phyloP scores from a whole-genome alignment of 2,113 vertebrate species.

The Callipepla californica region DNA sequence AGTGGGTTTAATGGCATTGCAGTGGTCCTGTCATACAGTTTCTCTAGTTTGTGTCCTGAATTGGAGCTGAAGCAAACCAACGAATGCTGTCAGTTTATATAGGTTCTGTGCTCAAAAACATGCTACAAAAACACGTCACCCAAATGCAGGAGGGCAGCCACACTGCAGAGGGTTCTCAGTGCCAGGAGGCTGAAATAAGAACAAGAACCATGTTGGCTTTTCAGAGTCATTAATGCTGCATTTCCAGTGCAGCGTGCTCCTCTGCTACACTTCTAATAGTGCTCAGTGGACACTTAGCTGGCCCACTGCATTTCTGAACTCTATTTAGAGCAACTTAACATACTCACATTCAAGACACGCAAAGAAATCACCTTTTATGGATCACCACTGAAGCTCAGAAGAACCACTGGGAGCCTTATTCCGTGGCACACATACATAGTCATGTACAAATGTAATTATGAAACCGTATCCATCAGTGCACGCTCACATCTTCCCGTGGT shows the following conservation, averaged over 20 bases:
- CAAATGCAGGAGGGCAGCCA: not conserved
- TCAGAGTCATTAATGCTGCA: not conserved
- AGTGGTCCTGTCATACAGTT: not conserved
- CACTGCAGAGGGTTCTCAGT: not conserved
- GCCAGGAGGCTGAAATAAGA: not conserved
- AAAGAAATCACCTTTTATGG: not conserved
- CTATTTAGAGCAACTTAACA: not conserved
- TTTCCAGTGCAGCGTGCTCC: not conserved
- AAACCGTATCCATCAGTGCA: not conserved
- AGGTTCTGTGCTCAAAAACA: not conserved
- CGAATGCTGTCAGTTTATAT: not conserved
- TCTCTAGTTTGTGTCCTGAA: not conserved
- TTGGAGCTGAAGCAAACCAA: not conserved
- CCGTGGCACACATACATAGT: no score
- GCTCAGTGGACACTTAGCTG: not conserved
- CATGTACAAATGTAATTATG: fast-evolving
- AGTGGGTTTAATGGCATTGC: not conserved
- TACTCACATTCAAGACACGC: not conserved
- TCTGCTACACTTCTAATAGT: not conserved
- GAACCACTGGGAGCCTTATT: not conserved
- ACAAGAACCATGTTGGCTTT: not conserved
- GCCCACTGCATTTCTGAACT: not conserved
- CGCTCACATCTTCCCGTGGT: not conserved
- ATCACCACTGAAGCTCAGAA: not conserved
- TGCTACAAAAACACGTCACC: not conserved